Percentiles rank a stretch among this genome's conserved stretches.
Evolutionary conservation across 2,113 vertebrate genomes (phyloP).

Genomic region (Theristicus caerulescens): DNA sequence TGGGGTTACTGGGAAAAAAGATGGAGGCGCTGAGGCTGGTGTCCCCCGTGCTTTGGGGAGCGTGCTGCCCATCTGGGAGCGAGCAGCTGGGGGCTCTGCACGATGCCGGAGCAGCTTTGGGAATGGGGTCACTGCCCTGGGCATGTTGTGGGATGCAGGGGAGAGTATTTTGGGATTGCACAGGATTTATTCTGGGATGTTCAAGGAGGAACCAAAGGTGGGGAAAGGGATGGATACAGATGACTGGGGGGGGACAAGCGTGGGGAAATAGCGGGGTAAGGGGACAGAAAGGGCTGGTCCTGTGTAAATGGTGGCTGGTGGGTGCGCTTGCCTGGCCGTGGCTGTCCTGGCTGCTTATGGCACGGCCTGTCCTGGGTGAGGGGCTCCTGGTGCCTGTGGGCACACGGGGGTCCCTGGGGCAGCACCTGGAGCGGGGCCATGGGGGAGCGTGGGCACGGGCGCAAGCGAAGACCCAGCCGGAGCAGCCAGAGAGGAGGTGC

Average conservation of each 20-base stretch:
- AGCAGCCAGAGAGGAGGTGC: background rate
- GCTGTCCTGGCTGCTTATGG: background rate
- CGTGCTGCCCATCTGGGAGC: fast-evolving
- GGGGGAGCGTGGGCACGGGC: fast-evolving
- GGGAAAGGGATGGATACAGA: background rate
- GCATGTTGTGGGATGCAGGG: fast-evolving
- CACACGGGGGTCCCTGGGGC: background rate
- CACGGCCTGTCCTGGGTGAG: background rate
- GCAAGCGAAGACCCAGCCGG: fast-evolving
- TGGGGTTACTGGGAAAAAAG: background rate
- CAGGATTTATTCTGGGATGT: background rate
- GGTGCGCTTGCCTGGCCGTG: background rate
- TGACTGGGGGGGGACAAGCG: fast-evolving
- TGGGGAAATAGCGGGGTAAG: background rate
- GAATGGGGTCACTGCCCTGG: fast-evolving
- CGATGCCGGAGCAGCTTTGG: fast-evolving
- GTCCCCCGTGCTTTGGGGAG: fast-evolving
- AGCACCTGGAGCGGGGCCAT: no score
- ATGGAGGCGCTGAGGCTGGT: fast-evolving
- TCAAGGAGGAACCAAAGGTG: background rate
- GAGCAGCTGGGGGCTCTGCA: background rate
- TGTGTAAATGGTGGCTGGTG: background rate
- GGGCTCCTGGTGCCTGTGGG: background rate
- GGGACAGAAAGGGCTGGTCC: background rate
- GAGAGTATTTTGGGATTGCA: background rate